Base-by-base conservation (phyloP, 2,113 vertebrate species). In the Sylvia atricapilla region DNA sequence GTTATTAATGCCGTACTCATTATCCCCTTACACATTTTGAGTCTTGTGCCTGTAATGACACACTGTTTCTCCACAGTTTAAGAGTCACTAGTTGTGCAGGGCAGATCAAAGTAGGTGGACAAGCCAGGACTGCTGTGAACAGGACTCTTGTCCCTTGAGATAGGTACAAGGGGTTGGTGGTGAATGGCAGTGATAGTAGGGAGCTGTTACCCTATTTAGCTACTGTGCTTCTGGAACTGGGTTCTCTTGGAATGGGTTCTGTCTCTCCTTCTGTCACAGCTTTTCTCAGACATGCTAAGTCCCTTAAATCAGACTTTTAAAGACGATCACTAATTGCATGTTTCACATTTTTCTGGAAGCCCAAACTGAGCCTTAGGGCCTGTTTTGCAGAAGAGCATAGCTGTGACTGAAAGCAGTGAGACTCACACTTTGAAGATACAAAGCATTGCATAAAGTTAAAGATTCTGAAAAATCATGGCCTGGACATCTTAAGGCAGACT, bases 401-500 rank as follows among this genome's bases (percentile, higher is more conserved):
- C 85, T 88, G 78, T 85, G 85, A 95, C 82, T 74, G 90, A 90
- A 94, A 66, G 49, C 59, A 86, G 39, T 23, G 67, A 92, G 75
- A n/a, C 50, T 89, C 46, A 15, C 0, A 24, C 78, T 95, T 92
- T 93, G 94, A 95, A 90, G 83, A 89, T 67, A 47, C 28, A 83
- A 94, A 94, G 63, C 64, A 73, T 64, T 67, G 63, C 59, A 50
- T 84, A 80, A 86, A 52, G 78, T 82, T 95, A 77, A 94, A 84
- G 63, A 77, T 25, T 69, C 75, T 90, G 67, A 85, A 93, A 94
- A 94, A 93, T 77, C 62, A 47, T 47, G 55, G 59, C 68, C 59
- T 83, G 77, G 82, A 62, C 90, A 63, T 95, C 83, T 95, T 91
- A 92, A 86, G 76, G 79, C 88, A 88, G 75, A 47, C 67, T 94